phyloP scores from a whole-genome alignment of 2,113 vertebrate genomes.

The Nematolebias whitei region DNA sequence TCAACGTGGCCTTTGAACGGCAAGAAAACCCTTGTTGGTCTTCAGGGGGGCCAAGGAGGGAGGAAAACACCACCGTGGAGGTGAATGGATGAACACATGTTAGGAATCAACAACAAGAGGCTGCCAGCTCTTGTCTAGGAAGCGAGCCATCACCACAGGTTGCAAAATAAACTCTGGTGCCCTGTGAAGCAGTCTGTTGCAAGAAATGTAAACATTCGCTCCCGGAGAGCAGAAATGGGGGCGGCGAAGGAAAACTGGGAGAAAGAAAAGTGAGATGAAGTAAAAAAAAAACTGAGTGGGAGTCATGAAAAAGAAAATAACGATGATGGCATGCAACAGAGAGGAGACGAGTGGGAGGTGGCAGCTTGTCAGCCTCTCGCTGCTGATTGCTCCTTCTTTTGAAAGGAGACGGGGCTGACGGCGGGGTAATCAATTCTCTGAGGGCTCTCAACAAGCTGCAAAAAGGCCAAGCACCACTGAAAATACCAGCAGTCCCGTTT shows the following conservation, averaged over 20 bases:
- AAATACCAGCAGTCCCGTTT: constrained; percentile 44
- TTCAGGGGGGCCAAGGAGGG: constrained; percentile 26
- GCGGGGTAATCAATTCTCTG: constrained; percentile 22
- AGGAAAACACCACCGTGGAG: constrained; percentile 57
- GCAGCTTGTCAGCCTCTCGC: constrained; percentile 27
- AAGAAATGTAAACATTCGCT: constrained; percentile 79
- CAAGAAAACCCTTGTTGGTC: constrained; percentile 67
- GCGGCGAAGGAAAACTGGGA: constrained; percentile 30
- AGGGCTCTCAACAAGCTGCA: constrained; percentile 26
- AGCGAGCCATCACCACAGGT: constrained; percentile 82
- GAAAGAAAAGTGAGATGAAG: constrained; percentile 32
- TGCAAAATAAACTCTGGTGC: constrained; percentile 83
- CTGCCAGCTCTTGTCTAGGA: constrained; percentile 79
- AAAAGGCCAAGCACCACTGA: constrained; percentile 17
- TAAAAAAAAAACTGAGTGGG: constrained; percentile 15
- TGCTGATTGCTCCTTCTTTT: constrained; percentile 33
- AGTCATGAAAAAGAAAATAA: constrained; percentile 45
- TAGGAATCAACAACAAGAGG: constrained; percentile 78
- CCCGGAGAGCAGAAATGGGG: constrained; percentile 46
- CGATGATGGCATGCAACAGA: constrained; percentile 32
- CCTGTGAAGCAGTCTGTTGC: constrained; percentile 73
- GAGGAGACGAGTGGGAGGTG: constrained; percentile 41
- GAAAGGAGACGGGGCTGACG: constrained; percentile 18
- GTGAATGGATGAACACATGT: constrained; percentile 80
- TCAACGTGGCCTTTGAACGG: constrained; percentile 63